Conservation (phyloP, 2,888 invertebrate genomes). For the Ophion ellenae region DNA sequence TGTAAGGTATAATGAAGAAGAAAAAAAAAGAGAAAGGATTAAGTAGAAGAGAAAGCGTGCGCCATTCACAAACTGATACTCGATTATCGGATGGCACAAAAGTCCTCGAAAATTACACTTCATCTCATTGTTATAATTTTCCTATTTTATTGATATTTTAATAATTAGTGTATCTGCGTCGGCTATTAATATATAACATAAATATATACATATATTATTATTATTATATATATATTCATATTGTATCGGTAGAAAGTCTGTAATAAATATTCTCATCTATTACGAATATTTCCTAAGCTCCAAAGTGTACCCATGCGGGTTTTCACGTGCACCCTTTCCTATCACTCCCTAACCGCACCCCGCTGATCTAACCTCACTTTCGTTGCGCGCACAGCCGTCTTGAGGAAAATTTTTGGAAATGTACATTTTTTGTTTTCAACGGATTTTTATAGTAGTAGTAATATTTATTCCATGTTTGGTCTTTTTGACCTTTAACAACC, state of each 20-base stretch:
- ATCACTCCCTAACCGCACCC: too few relatives aligned
- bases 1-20: conserved; percentile 85
- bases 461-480: too few relatives aligned
- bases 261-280: conserved; percentile 70
- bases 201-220: conserved; percentile 61
- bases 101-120: conserved; percentile 59
- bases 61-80: conserved; percentile 40
- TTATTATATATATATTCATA: conserved; percentile 65
- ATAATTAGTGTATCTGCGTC: conserved; percentile 75
- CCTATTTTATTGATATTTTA: conserved; percentile 78
- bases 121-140: conserved; percentile 76
- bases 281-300: conserved; percentile 21
- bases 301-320: too few relatives aligned
- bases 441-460: too few relatives aligned
- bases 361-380: too few relatives aligned
- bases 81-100: conserved; percentile 43
- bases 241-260: conserved; percentile 73
- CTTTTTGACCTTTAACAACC: too few relatives aligned
- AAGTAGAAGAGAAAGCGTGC: conserved; percentile 13
- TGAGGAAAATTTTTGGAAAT: too few relatives aligned
- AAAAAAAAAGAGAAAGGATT: conserved; percentile 42
- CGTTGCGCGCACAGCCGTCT: too few relatives aligned
- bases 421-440: too few relatives aligned
- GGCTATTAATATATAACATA: conserved; percentile 71
- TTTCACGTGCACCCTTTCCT: too few relatives aligned